Percentiles rank a stretch among this genome's conserved stretches.
phyloP scores from a whole-genome alignment of 2,888 invertebrate genomes.

The Drosophila peninsularis region DNA sequence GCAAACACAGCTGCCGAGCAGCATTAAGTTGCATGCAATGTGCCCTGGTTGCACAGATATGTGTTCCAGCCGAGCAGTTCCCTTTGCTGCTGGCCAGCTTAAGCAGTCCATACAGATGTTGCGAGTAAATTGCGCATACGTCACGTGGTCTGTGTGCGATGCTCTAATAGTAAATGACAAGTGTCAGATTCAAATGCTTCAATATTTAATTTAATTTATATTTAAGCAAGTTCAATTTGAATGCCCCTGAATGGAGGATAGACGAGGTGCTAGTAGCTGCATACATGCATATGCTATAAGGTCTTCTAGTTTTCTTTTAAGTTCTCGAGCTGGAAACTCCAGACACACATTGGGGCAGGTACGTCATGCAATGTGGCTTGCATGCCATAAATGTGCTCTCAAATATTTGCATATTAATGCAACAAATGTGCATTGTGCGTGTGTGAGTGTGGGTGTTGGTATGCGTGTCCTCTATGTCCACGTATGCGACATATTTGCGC shows the following conservation, averaged over 20 bases:
- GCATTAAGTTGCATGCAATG: slow-evolving; percentile 39
- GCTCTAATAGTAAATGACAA: slow-evolving; percentile 9
- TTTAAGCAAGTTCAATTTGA: neutral
- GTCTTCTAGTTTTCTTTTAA: neutral
- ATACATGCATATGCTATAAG: neutral
- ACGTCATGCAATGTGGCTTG: slow-evolving; percentile 5
- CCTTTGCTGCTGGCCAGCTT: slow-evolving; percentile 1
- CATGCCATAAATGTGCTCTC: slow-evolving; percentile 54
- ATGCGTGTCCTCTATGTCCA: slow-evolving; percentile 23
- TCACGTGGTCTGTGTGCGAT: slow-evolving; percentile 15
- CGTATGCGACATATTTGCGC: slow-evolving; percentile 48
- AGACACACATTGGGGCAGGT: slow-evolving; percentile 10
- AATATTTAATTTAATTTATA: slow-evolving; percentile 2
- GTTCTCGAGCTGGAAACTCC: neutral
- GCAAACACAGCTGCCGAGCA: slow-evolving; percentile 23
- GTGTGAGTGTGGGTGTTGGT: slow-evolving; percentile 1
- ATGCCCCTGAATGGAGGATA: neutral
- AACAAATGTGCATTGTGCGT: slow-evolving; percentile 32
- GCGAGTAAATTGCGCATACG: slow-evolving; percentile 28
- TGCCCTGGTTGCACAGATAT: slow-evolving; percentile 22
- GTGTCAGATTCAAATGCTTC: neutral
- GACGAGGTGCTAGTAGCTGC: neutral
- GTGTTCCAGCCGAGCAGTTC: slow-evolving; percentile 6
- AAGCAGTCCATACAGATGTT: slow-evolving; percentile 10
- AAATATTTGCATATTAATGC: slow-evolving; percentile 78